Evolutionary conservation across 2,888 invertebrate species (phyloP), one percentile per base, ranked within the genome.

Genomic region (Habroteleia sp.): DNA sequence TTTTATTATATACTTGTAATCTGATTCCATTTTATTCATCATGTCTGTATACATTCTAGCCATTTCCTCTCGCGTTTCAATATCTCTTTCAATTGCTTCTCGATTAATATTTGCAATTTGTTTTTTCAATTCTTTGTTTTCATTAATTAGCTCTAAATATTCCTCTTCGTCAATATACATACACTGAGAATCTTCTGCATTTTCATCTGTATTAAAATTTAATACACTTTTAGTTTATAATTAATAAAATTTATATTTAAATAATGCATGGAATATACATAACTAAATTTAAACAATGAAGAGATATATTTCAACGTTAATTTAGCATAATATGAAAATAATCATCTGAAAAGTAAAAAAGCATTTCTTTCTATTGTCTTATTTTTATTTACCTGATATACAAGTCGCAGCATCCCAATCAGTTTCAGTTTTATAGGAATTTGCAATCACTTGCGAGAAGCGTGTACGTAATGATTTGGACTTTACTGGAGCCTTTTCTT

Each of bases 21-120:
- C 80, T 0, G 33, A 5, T 56, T 88, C 87, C 23, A 85, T 52
- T 35, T 83, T 78, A n/a, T 82, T 80, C 76, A 88, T 83, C 76
- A 87, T 84, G 29, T 74, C 71, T 1, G 79, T 76, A 10, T 85
- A 87, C 44, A 79, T 81, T 4, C 84, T 80, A 1, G 84, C 77
- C 80, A 88, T 74, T 80, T 88, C 87, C 7, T 84, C 80, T 0
- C 88, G 85, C 17, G 83, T 87, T 65, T 84, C 68, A 2, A 86
- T 56, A 63, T 88, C 88, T 11, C 79, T 81, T 5, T 73, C 73
- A 1, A 87, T 58, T 13, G 77, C 69, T 8, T 84, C 79, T n/a
- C 74, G 77, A 48, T 85, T 85, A 2, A 87, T 37, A 13, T 62
- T n/a, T 1, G 37, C 37, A 6, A 85, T 74, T 77, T 88, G 83